Percentiles rank a stretch among this genome's conserved stretches.
Evolutionary conservation across 2,888 invertebrate genomes (phyloP).

Genomic region (Trachelus stipa): DNA sequence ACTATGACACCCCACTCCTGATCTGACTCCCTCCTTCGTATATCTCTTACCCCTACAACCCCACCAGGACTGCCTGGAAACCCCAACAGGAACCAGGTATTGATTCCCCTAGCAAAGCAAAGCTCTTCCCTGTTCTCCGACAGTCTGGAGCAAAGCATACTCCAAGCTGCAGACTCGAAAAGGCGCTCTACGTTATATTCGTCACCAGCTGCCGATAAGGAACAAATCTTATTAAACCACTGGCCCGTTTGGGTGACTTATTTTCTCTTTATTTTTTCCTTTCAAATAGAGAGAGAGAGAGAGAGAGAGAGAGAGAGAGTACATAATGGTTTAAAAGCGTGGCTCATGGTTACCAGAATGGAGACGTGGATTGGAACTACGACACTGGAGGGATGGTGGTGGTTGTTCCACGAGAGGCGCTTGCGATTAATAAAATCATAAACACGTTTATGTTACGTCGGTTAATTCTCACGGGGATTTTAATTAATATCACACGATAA

Average conservation of each 20-base stretch:
- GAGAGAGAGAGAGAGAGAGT: not conserved
- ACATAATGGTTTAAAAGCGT: not conserved
- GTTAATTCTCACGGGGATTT: not conserved
- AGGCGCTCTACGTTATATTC: slow-evolving; percentile 11
- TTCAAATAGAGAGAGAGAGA: not conserved
- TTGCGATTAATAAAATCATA: not conserved
- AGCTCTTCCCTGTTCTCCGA: slow-evolving; percentile 56
- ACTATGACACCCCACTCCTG: not conserved
- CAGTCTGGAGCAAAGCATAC: slow-evolving; percentile 60
- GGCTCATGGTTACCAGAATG: not conserved
- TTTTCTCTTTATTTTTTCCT: not conserved
- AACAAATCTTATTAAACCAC: not conserved
- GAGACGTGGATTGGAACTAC: not conserved
- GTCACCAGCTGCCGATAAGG: not conserved
- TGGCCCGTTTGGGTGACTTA: not conserved
- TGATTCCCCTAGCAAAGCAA: slow-evolving; percentile 60
- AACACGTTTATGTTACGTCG: not conserved
- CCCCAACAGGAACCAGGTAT: slow-evolving; percentile 46
- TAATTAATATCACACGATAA: not conserved
- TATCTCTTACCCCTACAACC: not conserved
- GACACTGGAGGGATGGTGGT: not conserved
- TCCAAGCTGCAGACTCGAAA: slow-evolving; percentile 47
- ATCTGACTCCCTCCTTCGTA: not conserved
- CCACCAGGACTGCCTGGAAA: slow-evolving; percentile 32
- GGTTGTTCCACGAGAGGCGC: not conserved